phyloP scores from a whole-genome alignment of 2,888 invertebrate species.

The Archaeoteleia sp. region DNA sequence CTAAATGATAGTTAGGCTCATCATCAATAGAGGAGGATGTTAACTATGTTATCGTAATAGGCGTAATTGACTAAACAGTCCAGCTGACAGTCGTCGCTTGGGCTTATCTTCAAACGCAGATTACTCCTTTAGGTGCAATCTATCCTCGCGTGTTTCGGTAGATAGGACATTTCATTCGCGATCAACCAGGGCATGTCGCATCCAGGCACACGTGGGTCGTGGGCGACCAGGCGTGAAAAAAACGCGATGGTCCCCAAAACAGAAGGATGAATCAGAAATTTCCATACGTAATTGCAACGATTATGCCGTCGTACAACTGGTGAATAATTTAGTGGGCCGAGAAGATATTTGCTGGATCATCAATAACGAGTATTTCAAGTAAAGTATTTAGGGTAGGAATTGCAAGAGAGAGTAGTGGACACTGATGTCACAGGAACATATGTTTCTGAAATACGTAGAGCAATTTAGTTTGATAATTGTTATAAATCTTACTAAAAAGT shows the following conservation, averaged over 20 bases:
- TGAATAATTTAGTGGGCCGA: too few relatives aligned
- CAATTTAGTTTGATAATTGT: too few relatives aligned
- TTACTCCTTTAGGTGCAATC: slow-evolving; percentile 47
- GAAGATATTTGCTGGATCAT: too few relatives aligned
- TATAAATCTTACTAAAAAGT: too few relatives aligned
- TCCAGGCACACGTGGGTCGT: slow-evolving; percentile 39
- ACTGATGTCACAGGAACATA: too few relatives aligned
- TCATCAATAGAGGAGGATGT: slow-evolving; percentile 11
- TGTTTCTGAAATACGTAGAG: too few relatives aligned
- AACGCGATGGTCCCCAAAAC: slow-evolving; percentile 55
- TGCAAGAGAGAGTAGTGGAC: too few relatives aligned
- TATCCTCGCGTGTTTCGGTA: slow-evolving; percentile 36
- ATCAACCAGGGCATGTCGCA: slow-evolving; percentile 36
- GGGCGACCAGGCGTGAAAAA: slow-evolving; percentile 55
- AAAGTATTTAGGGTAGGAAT: too few relatives aligned
- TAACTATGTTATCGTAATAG: slow-evolving; percentile 37
- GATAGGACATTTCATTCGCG: slow-evolving; percentile 39
- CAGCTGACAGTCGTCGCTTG: slow-evolving; percentile 17
- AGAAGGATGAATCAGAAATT: slow-evolving; percentile 71
- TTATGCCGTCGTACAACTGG: slow-evolving; percentile 70
- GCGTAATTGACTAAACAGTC: slow-evolving; percentile 42
- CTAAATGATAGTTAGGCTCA: slow-evolving; percentile 1
- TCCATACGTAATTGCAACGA: slow-evolving; percentile 73
- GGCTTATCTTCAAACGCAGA: slow-evolving; percentile 50
- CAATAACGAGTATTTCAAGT: too few relatives aligned